phyloP scores from a whole-genome alignment of 2,113 vertebrate genomes.

The Heliornis fulica region DNA sequence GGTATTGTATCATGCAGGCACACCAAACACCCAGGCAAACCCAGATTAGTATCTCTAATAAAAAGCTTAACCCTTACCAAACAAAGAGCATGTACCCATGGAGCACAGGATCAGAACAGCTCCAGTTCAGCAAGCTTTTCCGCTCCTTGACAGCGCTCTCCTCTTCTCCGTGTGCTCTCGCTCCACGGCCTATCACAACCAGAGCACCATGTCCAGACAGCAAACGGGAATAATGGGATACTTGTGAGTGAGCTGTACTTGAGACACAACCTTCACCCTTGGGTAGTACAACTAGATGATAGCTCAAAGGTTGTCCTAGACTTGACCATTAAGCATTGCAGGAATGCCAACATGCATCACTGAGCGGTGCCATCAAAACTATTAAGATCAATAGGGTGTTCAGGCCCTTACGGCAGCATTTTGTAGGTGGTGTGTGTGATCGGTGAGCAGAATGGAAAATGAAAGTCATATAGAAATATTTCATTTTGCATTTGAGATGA shows the following conservation, averaged over 20 bases:
- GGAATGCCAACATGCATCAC: background rate
- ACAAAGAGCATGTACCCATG: background rate
- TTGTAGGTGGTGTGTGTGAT: background rate
- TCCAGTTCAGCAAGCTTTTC: background rate
- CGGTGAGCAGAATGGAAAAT: background rate
- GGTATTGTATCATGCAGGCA: background rate
- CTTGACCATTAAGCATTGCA: background rate
- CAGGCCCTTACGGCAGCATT: background rate
- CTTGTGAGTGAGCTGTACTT: background rate
- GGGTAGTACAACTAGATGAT: background rate
- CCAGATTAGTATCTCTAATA: background rate
- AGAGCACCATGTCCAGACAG: background rate
- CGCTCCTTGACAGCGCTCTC: background rate
- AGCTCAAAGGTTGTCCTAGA: background rate
- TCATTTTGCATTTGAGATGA: background rate
- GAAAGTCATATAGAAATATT: background rate
- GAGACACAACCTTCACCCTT: background rate
- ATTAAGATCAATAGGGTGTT: background rate
- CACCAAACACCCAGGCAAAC: background rate
- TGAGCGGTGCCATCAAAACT: background rate
- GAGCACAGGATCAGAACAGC: fast-evolving
- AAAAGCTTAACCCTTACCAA: constrained; percentile 7
- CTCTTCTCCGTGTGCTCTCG: fast-evolving
- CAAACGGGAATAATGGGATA: background rate
- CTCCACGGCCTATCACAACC: background rate